Evolutionary conservation across 2,888 invertebrate species (phyloP).

Genomic region (Microchrysa polita): DNA sequence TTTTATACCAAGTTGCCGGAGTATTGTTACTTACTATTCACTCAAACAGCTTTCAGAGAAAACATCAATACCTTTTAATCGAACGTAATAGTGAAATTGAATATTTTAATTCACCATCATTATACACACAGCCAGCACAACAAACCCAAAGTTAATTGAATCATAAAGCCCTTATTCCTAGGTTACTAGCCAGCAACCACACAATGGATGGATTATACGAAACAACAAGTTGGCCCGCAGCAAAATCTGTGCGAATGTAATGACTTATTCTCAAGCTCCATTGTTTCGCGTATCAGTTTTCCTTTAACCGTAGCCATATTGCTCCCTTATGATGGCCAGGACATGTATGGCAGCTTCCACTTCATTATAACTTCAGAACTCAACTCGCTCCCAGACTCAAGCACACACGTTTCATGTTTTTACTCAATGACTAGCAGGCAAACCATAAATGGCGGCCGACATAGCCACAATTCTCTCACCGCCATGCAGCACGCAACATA

Average conservation of each 20-base stretch:
- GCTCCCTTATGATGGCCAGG: background rate
- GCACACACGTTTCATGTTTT: background rate
- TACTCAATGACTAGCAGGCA: slow-evolving; percentile 24
- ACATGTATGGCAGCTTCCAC: slow-evolving; percentile 12
- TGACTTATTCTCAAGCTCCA: slow-evolving; percentile 17
- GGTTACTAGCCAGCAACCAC: slow-evolving; percentile 20
- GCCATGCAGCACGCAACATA: no score
- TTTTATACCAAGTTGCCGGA: no score
- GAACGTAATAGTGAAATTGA: slow-evolving; percentile 33
- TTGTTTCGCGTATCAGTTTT: slow-evolving; percentile 31
- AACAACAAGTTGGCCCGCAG: slow-evolving; percentile 44
- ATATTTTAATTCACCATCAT: slow-evolving; percentile 10
- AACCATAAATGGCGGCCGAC: slow-evolving; percentile 36
- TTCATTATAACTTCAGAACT: slow-evolving; percentile 13
- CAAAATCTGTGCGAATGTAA: slow-evolving; percentile 31
- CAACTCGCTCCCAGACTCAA: slow-evolving; percentile 22
- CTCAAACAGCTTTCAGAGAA: no score
- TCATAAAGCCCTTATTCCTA: slow-evolving; percentile 29
- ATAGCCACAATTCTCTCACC: slow-evolving; percentile 6
- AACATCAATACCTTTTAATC: no score
- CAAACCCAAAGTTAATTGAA: slow-evolving; percentile 35
- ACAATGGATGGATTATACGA: slow-evolving; percentile 19
- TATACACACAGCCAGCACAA: background rate
- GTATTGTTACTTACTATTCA: no score
- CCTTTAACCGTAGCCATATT: slow-evolving; percentile 5